Conservation (phyloP, 1,140 invertebrate genomes). For the Penaeus japonicus region DNA sequence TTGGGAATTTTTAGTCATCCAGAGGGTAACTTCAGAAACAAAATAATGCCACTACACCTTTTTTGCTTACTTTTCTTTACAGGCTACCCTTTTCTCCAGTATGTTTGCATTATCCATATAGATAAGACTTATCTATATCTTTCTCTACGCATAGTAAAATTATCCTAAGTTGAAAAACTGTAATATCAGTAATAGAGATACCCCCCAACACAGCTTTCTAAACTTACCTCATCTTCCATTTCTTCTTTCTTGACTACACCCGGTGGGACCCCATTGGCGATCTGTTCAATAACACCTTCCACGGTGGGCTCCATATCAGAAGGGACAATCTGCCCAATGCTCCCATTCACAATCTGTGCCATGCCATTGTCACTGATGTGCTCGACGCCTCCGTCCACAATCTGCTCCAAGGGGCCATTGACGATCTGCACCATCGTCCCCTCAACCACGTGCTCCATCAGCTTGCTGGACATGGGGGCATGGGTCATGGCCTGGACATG, state of each 20-base stretch:
- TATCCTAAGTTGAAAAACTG: too few species aligned
- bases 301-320: neutral
- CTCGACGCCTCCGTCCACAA: neutral
- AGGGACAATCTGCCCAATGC: slow-evolving; percentile 11
- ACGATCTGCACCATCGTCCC: slow-evolving; percentile 27
- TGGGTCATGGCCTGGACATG: neutral
- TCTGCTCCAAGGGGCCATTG: neutral
- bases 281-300: neutral
- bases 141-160: too few species aligned
- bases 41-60: too few species aligned
- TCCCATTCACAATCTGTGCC: slow-evolving; percentile 13
- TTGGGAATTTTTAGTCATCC: too few species aligned
- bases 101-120: too few species aligned
- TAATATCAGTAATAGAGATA: too few species aligned
- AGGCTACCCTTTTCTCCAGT: too few species aligned
- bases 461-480: neutral
- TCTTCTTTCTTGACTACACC: slow-evolving; percentile 32
- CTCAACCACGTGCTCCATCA: slow-evolving; percentile 15
- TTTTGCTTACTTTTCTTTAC: too few species aligned
- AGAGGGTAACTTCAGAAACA: too few species aligned
- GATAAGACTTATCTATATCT: too few species aligned
- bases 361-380: slow-evolving; percentile 1
- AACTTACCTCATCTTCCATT: slow-evolving; percentile 15
- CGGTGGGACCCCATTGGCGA: slow-evolving; percentile 1
- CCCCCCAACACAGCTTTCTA: too few species aligned